Evolutionary conservation across 1,140 invertebrate species (phyloP).

Genomic region (Coelopa frigida): DNA sequence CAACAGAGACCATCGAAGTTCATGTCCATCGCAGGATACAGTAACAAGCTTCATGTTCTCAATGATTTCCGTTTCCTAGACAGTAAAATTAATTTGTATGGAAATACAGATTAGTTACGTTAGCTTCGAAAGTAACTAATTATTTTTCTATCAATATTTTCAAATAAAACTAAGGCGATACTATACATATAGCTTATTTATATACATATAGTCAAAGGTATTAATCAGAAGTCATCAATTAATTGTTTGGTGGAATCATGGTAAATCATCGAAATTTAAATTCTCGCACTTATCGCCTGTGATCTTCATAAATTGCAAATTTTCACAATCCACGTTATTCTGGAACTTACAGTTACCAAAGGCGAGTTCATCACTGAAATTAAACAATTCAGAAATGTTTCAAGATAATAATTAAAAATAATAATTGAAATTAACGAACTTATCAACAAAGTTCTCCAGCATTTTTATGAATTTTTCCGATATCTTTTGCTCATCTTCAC

Average conservation of each 20-base stretch:
- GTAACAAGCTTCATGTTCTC: slow-evolving; percentile 73
- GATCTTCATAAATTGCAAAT: slow-evolving; percentile 9
- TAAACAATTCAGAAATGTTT: not conserved
- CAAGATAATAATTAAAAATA: not conserved
- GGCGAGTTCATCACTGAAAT: slow-evolving; percentile 3
- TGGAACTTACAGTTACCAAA: slow-evolving; percentile 10
- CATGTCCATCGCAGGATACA: slow-evolving; percentile 69
- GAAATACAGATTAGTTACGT: slow-evolving; percentile 24
- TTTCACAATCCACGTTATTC: slow-evolving; percentile 11
- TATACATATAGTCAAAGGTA: not conserved
- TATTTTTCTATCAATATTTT: no score
- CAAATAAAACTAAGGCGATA: no score
- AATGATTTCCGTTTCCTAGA: slow-evolving; percentile 78
- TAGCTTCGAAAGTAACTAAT: no score
- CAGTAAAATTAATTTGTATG: slow-evolving; percentile 58
- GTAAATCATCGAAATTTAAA: not conserved
- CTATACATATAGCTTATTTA: no score
- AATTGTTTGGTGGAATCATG: not conserved
- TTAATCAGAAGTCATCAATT: not conserved
- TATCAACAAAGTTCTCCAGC: slow-evolving; percentile 19
- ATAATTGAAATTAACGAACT: no score
- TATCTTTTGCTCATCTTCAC: slow-evolving; percentile 17
- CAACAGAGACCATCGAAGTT: slow-evolving; percentile 62
- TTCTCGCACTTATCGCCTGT: slow-evolving; percentile 7
- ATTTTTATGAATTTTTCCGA: slow-evolving; percentile 23